Evolutionary conservation across 2,888 invertebrate species (phyloP), one percentile per base, ranked within the genome.

Genomic region (Pachymerium ferrugineum): DNA sequence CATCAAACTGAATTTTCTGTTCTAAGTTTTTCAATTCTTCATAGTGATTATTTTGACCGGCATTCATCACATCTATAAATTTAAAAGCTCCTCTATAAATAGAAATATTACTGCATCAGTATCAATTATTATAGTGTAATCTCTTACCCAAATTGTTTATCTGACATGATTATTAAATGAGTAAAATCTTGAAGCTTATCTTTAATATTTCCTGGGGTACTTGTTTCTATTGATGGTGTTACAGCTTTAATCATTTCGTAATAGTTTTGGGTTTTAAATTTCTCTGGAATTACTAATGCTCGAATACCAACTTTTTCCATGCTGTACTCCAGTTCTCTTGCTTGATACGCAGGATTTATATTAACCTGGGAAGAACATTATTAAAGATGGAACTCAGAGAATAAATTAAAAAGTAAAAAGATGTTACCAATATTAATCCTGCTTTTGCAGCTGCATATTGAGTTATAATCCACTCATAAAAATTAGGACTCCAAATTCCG

Each of bases 401-500:
- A n/a, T n/a, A n/a, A n/a, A n/a, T n/a, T n/a, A n/a, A n/a, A n/a
- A n/a, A n/a, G n/a, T n/a, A n/a, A n/a, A n/a, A n/a, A n/a, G n/a
- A n/a, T n/a, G n/a, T 82, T 81, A 91, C 91, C 81, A 90, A 83
- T 31, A 90, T 84, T 1, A 91, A 82, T 0, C 93, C 94, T 1
- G 87, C 86, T 76, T 91, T 86, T 0, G 90, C 87, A 1, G 89
- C 87, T 0, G 90, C 93, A 80, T 89, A 83, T 80, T 89, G 87
- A 0, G 88, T 83, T 0, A 92, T 78, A 75, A 89, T 86, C 94
- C 94, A 95, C 79, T 92, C 89, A 67, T 87, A 81, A 38, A 85
- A 84, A 82, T 93, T 94, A 0, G 92, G 91, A 0, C 89, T 88
- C 90, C 91, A 93, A 29, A 94, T 84, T 0, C 90, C 93, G 1